Evolutionary conservation across 2,888 invertebrate genomes (phyloP).

Genomic region (Corbicula japonica): DNA sequence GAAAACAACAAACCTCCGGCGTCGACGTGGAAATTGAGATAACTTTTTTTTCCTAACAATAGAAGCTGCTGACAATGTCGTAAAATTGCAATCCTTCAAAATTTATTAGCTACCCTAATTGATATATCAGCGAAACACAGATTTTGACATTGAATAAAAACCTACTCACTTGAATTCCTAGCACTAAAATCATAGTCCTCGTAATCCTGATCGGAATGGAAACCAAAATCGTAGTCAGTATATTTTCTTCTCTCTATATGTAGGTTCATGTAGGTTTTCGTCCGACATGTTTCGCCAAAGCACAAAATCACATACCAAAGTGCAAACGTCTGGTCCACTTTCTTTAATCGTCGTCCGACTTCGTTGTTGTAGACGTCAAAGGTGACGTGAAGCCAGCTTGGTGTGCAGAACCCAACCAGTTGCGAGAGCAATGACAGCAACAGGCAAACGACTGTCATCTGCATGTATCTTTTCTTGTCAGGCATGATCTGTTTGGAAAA

Average conservation of each 20-base stretch:
- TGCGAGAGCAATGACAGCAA: slow-evolving; percentile 7
- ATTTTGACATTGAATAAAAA: no score
- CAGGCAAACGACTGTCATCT: not conserved
- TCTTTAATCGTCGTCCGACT: not conserved
- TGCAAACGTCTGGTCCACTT: slow-evolving; percentile 9
- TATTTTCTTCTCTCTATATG: not conserved
- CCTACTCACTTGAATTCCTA: slow-evolving; percentile 4
- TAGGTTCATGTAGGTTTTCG: slow-evolving; percentile 13
- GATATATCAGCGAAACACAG: no score
- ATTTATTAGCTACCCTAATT: no score
- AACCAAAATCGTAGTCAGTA: no score
- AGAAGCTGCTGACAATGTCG: no score
- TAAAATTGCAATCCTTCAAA: no score
- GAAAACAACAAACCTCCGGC: no score
- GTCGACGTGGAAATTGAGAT: no score
- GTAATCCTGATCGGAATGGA: not conserved
- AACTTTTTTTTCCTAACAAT: no score
- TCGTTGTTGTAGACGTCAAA: not conserved
- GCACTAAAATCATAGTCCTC: slow-evolving; percentile 3
- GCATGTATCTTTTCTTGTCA: not conserved
- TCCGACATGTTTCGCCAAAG: not conserved
- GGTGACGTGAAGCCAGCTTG: slow-evolving; percentile 19
- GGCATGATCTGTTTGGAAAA: no score
- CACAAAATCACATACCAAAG: slow-evolving; percentile 21
- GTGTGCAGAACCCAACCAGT: slow-evolving; percentile 19